phyloP scores from a whole-genome alignment of 2,888 invertebrate species.

The Drosophila pseudotakahashii region DNA sequence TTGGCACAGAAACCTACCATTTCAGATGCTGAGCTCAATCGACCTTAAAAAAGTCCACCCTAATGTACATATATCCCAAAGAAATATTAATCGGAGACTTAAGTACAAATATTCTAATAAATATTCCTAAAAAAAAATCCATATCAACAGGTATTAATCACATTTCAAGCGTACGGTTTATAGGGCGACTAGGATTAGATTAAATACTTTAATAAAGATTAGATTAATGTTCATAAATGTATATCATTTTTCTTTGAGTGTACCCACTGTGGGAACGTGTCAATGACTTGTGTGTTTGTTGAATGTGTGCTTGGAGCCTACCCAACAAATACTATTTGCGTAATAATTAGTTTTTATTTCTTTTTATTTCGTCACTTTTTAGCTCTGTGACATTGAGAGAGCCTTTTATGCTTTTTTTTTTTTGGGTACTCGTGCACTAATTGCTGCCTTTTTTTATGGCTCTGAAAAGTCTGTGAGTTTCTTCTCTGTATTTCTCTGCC shows the following conservation, averaged over 20 bases:
- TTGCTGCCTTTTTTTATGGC: constrained; percentile 32
- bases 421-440: constrained; percentile 44
- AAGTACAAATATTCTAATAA: too few relatives aligned
- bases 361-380: constrained; percentile 13
- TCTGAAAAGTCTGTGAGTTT: constrained; percentile 5
- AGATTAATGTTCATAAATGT: background rate
- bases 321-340: constrained; percentile 70
- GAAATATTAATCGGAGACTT: too few relatives aligned
- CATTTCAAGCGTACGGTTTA: too few relatives aligned
- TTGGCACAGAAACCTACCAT: too few relatives aligned
- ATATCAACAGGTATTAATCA: too few relatives aligned
- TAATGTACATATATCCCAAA: too few relatives aligned
- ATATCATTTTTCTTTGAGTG: constrained; percentile 21
- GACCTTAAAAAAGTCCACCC: too few relatives aligned
- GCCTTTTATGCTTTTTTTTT: constrained; percentile 38
- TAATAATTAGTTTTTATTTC: constrained; percentile 62
- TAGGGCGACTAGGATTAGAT: background rate
- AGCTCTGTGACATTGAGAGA: constrained; percentile 43
- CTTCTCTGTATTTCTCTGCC: constrained; percentile 3
- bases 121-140: too few relatives aligned
- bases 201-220: background rate
- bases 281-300: constrained; percentile 65
- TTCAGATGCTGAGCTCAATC: too few relatives aligned
- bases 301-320: constrained; percentile 52
- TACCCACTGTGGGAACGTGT: constrained; percentile 39